Evolutionary conservation across 2,113 vertebrate species (phyloP).

Genomic region (Thalassarche chlororhynchos): DNA sequence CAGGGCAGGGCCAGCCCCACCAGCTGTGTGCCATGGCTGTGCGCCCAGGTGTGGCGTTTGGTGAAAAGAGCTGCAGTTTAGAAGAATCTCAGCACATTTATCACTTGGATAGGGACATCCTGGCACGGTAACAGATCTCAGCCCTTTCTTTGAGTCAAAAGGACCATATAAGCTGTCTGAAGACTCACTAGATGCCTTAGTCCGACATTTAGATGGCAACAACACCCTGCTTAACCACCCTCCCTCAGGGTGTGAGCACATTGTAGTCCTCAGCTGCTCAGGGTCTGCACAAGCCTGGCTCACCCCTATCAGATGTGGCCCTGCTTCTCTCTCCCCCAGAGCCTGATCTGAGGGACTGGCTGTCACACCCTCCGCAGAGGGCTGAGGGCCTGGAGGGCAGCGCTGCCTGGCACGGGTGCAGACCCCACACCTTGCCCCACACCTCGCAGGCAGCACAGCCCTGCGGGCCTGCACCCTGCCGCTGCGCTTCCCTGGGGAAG

Average conservation of each 20-base stretch:
- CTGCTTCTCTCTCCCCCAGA: fast-evolving
- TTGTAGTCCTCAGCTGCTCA: fast-evolving
- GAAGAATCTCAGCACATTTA: fast-evolving
- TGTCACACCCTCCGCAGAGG: fast-evolving
- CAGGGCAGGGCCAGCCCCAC: neutral
- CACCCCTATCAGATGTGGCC: neutral
- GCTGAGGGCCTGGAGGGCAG: neutral
- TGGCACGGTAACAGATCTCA: neutral
- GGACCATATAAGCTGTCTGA: neutral
- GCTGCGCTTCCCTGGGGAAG: fast-evolving
- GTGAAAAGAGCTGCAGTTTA: neutral
- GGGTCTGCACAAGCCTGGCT: neutral
- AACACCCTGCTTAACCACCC: neutral
- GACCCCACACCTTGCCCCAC: neutral
- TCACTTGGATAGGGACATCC: too few species aligned
- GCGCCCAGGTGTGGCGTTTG: fast-evolving
- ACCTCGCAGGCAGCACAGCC: neutral
- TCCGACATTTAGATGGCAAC: neutral
- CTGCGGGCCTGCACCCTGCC: neutral
- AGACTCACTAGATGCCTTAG: neutral
- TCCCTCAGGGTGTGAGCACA: neutral
- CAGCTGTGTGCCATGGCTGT: neutral
- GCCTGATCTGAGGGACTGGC: neutral
- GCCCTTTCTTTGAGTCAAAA: neutral
- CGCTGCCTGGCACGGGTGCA: fast-evolving